These are phyloP conservation scores for Ginglymostoma cirratum DNA, from an alignment of 2,113 vertebrate genomes.

Conservation along the genomic window DNA sequence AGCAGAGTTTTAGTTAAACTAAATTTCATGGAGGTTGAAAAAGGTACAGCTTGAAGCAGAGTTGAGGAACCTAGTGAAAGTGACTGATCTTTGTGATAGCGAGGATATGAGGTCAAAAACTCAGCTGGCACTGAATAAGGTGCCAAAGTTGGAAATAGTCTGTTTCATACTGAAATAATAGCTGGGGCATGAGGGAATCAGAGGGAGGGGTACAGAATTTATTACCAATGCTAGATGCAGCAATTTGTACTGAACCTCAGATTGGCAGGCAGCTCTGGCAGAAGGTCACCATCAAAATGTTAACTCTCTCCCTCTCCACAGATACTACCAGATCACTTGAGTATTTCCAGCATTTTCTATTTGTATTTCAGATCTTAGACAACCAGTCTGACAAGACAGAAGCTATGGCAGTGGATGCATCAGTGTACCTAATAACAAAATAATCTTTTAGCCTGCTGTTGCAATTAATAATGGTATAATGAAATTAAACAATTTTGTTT, in stretches of 20 bases:
- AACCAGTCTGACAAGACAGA: not conserved
- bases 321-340: not conserved
- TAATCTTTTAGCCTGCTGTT: not conserved
- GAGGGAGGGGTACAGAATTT: not conserved
- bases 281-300: not conserved
- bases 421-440: not conserved
- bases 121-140: not conserved
- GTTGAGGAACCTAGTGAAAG: not conserved
- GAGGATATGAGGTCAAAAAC: not conserved
- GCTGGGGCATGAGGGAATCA: not conserved
- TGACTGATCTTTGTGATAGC: not conserved
- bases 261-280: not conserved
- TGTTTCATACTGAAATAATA: not conserved
- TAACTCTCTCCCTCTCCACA: not conserved
- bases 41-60: not conserved
- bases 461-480: not conserved
- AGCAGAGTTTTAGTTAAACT: not conserved
- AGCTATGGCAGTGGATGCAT: not conserved
- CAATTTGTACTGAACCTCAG: not conserved
- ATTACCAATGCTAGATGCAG: not conserved
- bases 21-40: not conserved
- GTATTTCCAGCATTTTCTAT: not conserved
- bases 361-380: not conserved
- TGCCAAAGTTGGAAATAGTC: not conserved
- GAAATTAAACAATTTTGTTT: not conserved